Percentiles rank a stretch among this genome's conserved stretches.
Evolutionary conservation across 2,888 invertebrate genomes (phyloP).

Genomic region (Julus scandinavius): DNA sequence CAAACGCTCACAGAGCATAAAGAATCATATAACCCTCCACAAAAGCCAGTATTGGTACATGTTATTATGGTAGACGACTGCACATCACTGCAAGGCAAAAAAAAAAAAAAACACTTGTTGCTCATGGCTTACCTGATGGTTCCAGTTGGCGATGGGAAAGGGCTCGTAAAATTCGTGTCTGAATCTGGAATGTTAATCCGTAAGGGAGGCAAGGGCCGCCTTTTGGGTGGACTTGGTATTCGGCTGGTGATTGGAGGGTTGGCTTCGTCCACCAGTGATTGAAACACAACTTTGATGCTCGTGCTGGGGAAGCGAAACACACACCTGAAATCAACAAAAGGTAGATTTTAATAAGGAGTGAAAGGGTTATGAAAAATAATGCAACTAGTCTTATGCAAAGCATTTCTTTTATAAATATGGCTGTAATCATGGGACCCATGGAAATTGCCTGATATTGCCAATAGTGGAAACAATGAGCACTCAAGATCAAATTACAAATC

Average conservation of each 20-base stretch:
- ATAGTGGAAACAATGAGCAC: neutral
- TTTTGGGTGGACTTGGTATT: slow-evolving; percentile 67
- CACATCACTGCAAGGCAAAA: neutral
- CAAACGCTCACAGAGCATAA: no score
- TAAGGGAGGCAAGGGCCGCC: slow-evolving; percentile 76
- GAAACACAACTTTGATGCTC: slow-evolving; percentile 92
- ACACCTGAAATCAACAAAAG: slow-evolving; percentile 76
- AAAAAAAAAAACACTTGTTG: neutral
- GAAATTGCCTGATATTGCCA: neutral
- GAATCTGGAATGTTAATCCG: slow-evolving; percentile 86
- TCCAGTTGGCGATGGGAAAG: slow-evolving; percentile 92
- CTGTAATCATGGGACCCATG: no score
- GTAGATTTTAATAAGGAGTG: neutral
- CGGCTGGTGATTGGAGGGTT: slow-evolving; percentile 67
- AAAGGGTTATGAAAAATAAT: neutral
- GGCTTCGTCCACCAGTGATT: slow-evolving; percentile 86
- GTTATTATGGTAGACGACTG: neutral
- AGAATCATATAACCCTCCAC: no score
- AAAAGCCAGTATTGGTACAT: no score
- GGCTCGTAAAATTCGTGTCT: slow-evolving; percentile 74
- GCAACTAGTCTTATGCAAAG: neutral
- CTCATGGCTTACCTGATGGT: slow-evolving; percentile 66
- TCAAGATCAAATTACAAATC: neutral
- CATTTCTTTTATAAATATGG: neutral
- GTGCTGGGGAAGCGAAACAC: slow-evolving; percentile 96